Evolutionary conservation across 37 sponge, comb jelly and placozoan genomes (phyloP).

Genomic region (Diacarnus erythraeanus): DNA sequence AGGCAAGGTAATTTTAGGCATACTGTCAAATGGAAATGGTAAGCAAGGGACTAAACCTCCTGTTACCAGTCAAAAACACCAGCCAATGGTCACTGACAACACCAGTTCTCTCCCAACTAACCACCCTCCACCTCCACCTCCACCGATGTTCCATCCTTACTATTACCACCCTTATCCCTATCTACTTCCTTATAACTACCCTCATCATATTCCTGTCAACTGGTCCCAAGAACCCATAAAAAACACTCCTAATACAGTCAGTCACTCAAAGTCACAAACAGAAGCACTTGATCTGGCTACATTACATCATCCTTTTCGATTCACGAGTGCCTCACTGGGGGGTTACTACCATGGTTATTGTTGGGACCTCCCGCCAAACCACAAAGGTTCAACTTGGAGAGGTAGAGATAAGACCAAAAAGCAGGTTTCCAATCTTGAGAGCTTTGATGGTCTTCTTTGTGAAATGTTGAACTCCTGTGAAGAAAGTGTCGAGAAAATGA

Average conservation of each 20-base stretch:
- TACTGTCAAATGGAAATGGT: not conserved
- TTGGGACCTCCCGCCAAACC: not conserved
- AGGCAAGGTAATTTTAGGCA: not conserved
- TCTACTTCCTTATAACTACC: conserved; percentile 3
- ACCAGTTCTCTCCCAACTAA: too few species aligned
- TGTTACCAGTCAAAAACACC: not conserved
- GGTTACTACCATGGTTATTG: not conserved
- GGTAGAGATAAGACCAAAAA: not conserved
- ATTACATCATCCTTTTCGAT: not conserved
- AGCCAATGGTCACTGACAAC: not conserved
- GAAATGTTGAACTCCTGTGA: conserved; percentile 1
- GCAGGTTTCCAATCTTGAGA: not conserved
- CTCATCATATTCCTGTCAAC: not conserved
- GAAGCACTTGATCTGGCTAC: conserved; percentile 6
- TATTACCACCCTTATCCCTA: not conserved
- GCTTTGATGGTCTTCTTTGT: not conserved
- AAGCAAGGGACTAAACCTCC: not conserved
- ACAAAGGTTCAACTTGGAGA: not conserved
- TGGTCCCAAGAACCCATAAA: not conserved
- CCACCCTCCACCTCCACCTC: not conserved
- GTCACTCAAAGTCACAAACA: not conserved
- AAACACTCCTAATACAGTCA: not conserved
- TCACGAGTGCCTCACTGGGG: too few species aligned
- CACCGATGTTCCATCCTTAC: not conserved
- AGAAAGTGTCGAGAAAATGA: not conserved